These are phyloP conservation scores for Cheumatopsyche charites DNA, from an alignment of 1,140 invertebrate genomes.

Conservation along the genomic window DNA sequence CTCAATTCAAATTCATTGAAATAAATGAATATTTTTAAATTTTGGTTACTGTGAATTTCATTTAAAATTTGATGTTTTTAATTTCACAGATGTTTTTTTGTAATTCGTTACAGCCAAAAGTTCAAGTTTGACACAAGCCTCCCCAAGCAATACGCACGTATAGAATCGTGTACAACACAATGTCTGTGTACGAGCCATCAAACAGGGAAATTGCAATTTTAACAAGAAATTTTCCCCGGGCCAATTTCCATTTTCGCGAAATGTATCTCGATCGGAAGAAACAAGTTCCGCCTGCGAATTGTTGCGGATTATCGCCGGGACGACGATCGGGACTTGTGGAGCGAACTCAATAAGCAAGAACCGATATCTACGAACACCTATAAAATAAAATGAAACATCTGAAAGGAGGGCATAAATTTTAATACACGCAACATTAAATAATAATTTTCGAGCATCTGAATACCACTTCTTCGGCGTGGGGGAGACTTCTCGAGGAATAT, in stretches of 20 bases:
- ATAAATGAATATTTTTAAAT: too few species aligned
- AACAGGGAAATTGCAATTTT: slow-evolving; percentile 38
- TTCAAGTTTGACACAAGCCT: too few species aligned
- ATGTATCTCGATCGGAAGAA: slow-evolving; percentile 8
- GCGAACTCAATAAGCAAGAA: slow-evolving; percentile 10
- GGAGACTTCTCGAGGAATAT: slow-evolving; percentile 1
- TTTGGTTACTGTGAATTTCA: too few species aligned
- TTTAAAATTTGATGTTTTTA: too few species aligned
- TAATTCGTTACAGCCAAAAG: too few species aligned
- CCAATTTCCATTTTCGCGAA: slow-evolving; percentile 36
- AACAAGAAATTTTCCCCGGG: slow-evolving; percentile 37
- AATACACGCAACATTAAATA: slow-evolving; percentile 49
- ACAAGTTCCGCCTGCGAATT: slow-evolving; percentile 6
- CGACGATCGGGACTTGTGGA: neutral
- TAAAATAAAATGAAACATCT: slow-evolving; percentile 44
- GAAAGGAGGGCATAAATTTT: slow-evolving; percentile 47
- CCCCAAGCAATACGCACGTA: neutral
- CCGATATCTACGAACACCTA: slow-evolving; percentile 39
- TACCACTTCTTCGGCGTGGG: slow-evolving; percentile 25
- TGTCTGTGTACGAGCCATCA: slow-evolving; percentile 23
- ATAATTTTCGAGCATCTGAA: slow-evolving; percentile 46
- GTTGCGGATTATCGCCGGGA: neutral
- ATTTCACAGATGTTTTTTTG: too few species aligned
- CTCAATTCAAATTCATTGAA: too few species aligned
- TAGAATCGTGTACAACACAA: slow-evolving; percentile 5